A percentile compares a stretch with the other conserved stretches of the same genome.
These are phyloP conservation scores for Phylloscopus trochilus DNA, from an alignment of 2,113 vertebrate species.

Conservation along the genomic window DNA sequence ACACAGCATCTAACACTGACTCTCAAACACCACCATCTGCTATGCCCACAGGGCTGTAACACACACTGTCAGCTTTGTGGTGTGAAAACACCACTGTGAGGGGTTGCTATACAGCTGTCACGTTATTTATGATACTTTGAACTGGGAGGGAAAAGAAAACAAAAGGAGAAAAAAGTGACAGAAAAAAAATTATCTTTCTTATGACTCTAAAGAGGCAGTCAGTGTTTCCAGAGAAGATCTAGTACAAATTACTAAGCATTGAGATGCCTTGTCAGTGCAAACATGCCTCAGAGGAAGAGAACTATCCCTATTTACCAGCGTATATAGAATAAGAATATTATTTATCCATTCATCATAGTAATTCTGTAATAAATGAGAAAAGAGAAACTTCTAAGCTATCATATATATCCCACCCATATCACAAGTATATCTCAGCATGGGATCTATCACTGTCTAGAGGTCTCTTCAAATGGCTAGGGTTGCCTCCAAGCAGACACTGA, in stretches of 20 bases:
- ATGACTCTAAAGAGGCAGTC: not conserved
- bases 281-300: not conserved
- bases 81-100: not conserved
- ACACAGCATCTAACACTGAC: not conserved
- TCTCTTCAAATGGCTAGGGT: not conserved
- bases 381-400: not conserved
- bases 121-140: not conserved
- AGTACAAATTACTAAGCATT: not conserved
- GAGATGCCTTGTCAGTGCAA: not conserved
- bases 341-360: fast-evolving
- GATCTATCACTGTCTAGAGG: not conserved
- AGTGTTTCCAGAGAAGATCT: not conserved
- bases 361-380: not conserved
- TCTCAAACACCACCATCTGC: not conserved
- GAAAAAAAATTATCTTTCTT: not conserved
- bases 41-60: not conserved
- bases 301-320: not conserved
- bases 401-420: not conserved
- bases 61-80: not conserved
- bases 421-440: not conserved
- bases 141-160: fast-evolving
- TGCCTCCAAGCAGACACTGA: not conserved
- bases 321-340: not conserved
- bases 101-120: not conserved
- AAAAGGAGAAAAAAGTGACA: too few relatives aligned